Evolutionary conservation across 2,113 vertebrate genomes (phyloP).

Genomic region (Copsychus sechellarum): DNA sequence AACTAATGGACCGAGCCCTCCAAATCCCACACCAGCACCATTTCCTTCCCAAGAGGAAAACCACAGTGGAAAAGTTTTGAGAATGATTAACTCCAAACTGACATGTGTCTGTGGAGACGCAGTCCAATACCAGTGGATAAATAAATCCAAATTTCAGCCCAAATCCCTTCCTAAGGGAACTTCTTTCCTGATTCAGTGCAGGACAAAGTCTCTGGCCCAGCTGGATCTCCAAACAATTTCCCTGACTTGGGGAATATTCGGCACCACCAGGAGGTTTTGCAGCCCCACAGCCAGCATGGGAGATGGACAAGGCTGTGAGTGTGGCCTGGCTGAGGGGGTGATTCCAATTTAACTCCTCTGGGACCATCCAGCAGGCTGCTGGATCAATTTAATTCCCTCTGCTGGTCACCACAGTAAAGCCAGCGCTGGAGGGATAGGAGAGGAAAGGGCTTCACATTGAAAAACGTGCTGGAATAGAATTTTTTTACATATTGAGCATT

Average conservation of each 20-base stretch:
- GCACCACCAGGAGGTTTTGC: background rate
- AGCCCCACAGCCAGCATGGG: background rate
- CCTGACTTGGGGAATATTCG: background rate
- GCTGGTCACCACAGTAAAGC: background rate
- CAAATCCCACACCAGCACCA: accelerated
- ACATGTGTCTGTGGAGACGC: accelerated
- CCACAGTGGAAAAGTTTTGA: background rate
- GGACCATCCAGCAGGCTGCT: background rate
- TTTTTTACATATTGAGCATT: background rate
- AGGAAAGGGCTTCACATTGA: accelerated
- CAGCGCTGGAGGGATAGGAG: background rate
- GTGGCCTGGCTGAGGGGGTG: background rate
- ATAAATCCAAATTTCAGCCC: background rate
- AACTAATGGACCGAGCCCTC: background rate
- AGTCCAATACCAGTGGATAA: background rate
- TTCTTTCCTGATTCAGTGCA: background rate
- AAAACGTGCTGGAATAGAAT: background rate
- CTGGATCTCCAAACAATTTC: background rate
- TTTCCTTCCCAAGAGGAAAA: background rate
- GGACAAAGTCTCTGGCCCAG: background rate
- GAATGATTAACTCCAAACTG: background rate
- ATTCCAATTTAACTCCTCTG: background rate
- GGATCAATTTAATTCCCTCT: background rate
- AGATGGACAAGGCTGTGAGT: background rate
- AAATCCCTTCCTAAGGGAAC: background rate